Conservation (phyloP, 2,888 invertebrate genomes). For the Syritta pipiens region DNA sequence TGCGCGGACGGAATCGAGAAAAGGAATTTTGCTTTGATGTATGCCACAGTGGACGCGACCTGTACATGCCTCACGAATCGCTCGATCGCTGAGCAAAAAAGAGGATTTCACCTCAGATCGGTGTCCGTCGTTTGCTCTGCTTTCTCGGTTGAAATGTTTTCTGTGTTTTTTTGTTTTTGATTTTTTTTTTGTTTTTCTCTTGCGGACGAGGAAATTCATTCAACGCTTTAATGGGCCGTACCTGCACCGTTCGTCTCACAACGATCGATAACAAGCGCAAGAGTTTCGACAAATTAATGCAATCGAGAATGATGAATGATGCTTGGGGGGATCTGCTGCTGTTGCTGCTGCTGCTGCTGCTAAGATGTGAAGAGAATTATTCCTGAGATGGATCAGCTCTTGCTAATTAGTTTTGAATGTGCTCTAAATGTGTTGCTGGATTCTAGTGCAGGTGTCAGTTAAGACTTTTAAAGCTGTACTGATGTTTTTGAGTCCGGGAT, state of each 20-base stretch:
- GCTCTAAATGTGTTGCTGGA: too few relatives aligned
- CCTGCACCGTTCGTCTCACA: constrained; percentile 43
- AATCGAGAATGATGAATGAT: constrained; percentile 62
- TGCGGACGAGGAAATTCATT: constrained; percentile 48
- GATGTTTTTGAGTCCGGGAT: too few relatives aligned
- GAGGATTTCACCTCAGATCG: constrained; percentile 32
- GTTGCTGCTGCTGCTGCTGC: too few relatives aligned
- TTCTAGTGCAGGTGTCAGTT: too few relatives aligned
- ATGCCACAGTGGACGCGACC: constrained; percentile 48
- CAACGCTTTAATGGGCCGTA: constrained; percentile 35
- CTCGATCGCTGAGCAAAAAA: constrained; percentile 21
- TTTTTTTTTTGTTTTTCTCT: too few relatives aligned
- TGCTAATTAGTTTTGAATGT: too few relatives aligned
- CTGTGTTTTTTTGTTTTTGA: too few relatives aligned
- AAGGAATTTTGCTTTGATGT: constrained; percentile 66
- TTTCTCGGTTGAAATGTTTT: constrained; percentile 33
- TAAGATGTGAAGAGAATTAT: too few relatives aligned
- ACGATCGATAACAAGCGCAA: constrained; percentile 63
- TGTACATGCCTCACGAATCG: constrained; percentile 46
- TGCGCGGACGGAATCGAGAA: constrained; percentile 40
- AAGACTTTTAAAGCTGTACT: too few relatives aligned
- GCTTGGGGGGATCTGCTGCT: too few relatives aligned
- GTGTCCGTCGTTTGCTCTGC: constrained; percentile 44
- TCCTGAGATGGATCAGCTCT: too few relatives aligned
- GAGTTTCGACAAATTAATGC: constrained; percentile 68